phyloP scores from a whole-genome alignment of 64 coral and sea anemone genomes.

The Montipora efflorescens region DNA sequence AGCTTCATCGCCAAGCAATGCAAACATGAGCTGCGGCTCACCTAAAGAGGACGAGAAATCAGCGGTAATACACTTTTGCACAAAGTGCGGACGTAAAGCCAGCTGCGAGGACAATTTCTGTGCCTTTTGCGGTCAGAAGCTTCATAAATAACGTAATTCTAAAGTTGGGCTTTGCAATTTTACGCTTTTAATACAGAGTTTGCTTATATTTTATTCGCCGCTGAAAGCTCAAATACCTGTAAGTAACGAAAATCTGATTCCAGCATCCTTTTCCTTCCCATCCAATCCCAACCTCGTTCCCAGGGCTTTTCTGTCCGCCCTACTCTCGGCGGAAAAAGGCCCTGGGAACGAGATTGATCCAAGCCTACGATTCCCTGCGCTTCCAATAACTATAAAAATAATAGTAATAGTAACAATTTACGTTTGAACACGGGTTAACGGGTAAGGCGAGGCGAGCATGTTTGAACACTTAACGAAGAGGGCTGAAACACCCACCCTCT shows the following conservation, averaged over 20 bases:
- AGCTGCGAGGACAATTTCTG: conserved; percentile 89
- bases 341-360: too few species aligned
- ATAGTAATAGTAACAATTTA: neutral
- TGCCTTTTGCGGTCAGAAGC: conserved; percentile 88
- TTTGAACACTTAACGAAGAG: conserved; percentile 27
- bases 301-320: too few species aligned
- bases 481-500: neutral
- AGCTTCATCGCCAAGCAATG: conserved; percentile 13
- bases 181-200: neutral
- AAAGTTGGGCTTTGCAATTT: neutral
- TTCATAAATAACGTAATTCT: conserved; percentile 66
- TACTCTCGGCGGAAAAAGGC: too few species aligned
- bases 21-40: neutral
- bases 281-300: too few species aligned
- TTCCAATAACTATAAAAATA: too few species aligned
- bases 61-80: conserved; percentile 82
- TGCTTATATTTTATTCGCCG: too few species aligned
- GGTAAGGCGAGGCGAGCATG: neutral
- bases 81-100: conserved; percentile 88
- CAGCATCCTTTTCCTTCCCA: too few species aligned
- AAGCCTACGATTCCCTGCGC: too few species aligned
- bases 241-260: too few species aligned
- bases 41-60: conserved; percentile 64
- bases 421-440: neutral
- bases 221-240: too few species aligned